Conservation (phyloP, 2,113 vertebrate species). For the Pachycephala philippinensis region DNA sequence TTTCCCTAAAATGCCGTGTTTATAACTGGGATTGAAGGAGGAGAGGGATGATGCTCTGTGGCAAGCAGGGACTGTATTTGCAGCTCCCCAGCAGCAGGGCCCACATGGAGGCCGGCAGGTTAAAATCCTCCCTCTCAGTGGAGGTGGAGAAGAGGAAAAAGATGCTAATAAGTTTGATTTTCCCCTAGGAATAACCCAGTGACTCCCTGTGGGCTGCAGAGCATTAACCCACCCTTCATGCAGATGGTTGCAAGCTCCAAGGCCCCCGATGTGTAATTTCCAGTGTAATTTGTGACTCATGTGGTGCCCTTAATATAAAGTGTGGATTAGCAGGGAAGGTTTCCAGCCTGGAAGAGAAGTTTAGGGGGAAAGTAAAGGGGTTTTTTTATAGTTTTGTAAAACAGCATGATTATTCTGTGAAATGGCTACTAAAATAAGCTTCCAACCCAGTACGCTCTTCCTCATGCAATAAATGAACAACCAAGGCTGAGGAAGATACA, state of each 20-base stretch:
- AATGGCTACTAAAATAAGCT: neutral
- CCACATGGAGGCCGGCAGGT: neutral
- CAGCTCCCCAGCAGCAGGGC: neutral
- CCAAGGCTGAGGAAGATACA: neutral
- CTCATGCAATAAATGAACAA: neutral
- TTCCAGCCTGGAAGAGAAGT: neutral
- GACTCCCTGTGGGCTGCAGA: neutral
- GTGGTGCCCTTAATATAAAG: neutral
- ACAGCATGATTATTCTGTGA: neutral
- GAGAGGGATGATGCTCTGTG: neutral
- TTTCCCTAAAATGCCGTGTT: neutral
- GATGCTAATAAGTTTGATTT: neutral
- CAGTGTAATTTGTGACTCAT: neutral
- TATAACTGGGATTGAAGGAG: neutral
- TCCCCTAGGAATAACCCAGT: neutral
- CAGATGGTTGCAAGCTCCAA: neutral
- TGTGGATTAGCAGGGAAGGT: neutral
- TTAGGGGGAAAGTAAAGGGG: neutral
- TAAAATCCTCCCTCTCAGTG: neutral
- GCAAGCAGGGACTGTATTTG: neutral
- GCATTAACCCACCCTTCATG: neutral
- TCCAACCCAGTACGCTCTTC: fast-evolving
- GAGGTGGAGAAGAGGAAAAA: neutral
- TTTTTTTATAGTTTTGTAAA: neutral
- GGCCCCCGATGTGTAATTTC: neutral